phyloP scores from a whole-genome alignment of 2,888 invertebrate genomes.

The Amiota minor region DNA sequence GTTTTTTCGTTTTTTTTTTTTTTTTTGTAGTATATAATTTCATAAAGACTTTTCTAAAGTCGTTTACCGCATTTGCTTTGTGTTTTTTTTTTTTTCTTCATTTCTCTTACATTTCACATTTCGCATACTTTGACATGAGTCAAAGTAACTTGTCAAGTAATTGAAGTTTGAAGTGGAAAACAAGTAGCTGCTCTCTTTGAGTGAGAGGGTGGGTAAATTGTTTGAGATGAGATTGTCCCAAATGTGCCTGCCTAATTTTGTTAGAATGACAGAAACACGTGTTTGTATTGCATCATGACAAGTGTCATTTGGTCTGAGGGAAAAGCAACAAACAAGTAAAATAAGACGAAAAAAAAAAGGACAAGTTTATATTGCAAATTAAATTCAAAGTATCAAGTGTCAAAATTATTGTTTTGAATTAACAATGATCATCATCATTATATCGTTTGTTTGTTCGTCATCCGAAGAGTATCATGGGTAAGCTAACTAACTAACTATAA shows the following conservation, averaged over 20 bases:
- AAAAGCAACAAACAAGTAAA: too few species aligned
- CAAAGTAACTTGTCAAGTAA: constrained; percentile 30
- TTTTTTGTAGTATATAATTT: constrained; percentile 36
- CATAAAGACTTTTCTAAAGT: constrained; percentile 37
- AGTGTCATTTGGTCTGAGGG: constrained; percentile 2
- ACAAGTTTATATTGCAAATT: constrained; percentile 51
- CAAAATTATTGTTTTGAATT: constrained; percentile 52
- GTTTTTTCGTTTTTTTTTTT: constrained; percentile 29
- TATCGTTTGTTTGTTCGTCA: too few species aligned
- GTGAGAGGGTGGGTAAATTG: constrained; percentile 32
- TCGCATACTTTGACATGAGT: constrained; percentile 24
- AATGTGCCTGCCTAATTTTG: constrained; percentile 50
- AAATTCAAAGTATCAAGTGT: constrained; percentile 71
- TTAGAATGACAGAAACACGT: constrained; percentile 69
- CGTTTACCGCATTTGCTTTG: constrained; percentile 29
- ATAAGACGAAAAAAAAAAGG: background rate
- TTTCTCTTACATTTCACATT: background rate
- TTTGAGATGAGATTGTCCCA: background rate
- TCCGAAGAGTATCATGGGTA: too few species aligned
- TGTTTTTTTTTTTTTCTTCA: constrained; percentile 16
- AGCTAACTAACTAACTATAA: too few species aligned
- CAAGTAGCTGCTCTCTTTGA: constrained; percentile 8
- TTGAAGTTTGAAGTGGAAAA: constrained; percentile 24
- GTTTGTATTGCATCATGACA: constrained; percentile 44
- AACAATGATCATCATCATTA: too few species aligned